These are phyloP conservation scores for Tringa solitaria DNA, from an alignment of 2,113 vertebrate species.

Conservation along the genomic window DNA sequence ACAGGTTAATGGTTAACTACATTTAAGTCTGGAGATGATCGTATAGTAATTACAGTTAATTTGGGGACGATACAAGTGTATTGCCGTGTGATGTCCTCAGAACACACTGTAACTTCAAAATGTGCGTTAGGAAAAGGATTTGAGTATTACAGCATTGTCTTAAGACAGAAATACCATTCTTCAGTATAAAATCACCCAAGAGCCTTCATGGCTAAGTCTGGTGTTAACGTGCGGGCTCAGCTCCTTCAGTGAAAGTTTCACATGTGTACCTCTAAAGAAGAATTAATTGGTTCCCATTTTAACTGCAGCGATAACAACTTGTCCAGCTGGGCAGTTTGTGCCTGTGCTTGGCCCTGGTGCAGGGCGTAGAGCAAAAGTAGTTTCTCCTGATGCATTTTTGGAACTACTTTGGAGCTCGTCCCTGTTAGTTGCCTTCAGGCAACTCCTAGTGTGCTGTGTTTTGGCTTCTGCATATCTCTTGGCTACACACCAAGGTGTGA, in stretches of 20 bases:
- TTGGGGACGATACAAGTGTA: background rate
- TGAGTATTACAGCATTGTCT: background rate
- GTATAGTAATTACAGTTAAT: conserved; percentile 41
- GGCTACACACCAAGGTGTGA: background rate
- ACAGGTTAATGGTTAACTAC: conserved; percentile 50
- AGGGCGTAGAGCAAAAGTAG: background rate
- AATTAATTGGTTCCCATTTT: background rate
- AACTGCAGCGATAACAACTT: background rate
- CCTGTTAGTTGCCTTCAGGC: background rate
- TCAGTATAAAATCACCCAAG: background rate
- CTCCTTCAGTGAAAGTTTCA: background rate
- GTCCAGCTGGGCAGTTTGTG: background rate
- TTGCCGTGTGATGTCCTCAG: background rate
- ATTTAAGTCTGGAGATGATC: background rate
- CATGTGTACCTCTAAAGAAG: background rate
- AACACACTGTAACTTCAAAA: background rate
- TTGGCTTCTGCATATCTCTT: background rate
- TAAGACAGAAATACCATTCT: background rate
- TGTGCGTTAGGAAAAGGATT: background rate
- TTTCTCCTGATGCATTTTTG: background rate
- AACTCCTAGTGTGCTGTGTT: background rate
- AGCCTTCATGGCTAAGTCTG: background rate
- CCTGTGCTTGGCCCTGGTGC: background rate
- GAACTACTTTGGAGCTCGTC: background rate
- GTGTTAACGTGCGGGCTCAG: fast-evolving